Base-by-base conservation (phyloP, 2,888 invertebrate genomes). In the Mamestra brassicae region DNA sequence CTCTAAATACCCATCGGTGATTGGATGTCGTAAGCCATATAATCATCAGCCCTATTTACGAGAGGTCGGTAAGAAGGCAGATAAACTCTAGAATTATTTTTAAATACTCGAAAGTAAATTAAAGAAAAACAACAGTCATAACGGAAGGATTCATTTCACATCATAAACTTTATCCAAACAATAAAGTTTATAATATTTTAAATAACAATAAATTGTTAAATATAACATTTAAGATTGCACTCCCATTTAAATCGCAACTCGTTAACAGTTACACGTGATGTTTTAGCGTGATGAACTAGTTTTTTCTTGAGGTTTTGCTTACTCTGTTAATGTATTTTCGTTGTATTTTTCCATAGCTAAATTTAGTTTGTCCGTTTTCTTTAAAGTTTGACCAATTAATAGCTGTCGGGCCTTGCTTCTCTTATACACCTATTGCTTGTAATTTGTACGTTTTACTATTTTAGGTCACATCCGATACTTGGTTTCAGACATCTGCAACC, bases 181-280 rank as follows among this genome's bases (percentile, higher is more conserved):
- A 89, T 90, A 90, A 90, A 90, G 42, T 83, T 82, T 86, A 87
- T 90, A 88, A 75, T 87, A 85, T 89, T 90, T 89, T 89, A 91
- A 92, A 91, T 89, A 87, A 85, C 84, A 88, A 88, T 86, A 87
- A 89, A 90, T 62, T 72, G 52, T 66, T 84, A 77, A 61, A 50
- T 76, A 77, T 79, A 58, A 36, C 76, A 71, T 77, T 77, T 64
- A 74, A 78, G 75, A 74, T 84, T 85, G 74, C 85, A 68, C 71
- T 78, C 61, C 54, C 63, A 70, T 78, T 79, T 61, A 87, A 83
- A 74, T 72, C 54, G 54, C 50, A 63, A 81, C 76, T 75, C 62
- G 83, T 86, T 85, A 76, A 78, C 65, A 66, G 55, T 66, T 65
- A 63, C 57, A 42, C 10, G 54, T 74, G 63, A 69, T 60, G 77